Conservation (phyloP, 2,113 vertebrate genomes). For the Prunella fulvescens region DNA sequence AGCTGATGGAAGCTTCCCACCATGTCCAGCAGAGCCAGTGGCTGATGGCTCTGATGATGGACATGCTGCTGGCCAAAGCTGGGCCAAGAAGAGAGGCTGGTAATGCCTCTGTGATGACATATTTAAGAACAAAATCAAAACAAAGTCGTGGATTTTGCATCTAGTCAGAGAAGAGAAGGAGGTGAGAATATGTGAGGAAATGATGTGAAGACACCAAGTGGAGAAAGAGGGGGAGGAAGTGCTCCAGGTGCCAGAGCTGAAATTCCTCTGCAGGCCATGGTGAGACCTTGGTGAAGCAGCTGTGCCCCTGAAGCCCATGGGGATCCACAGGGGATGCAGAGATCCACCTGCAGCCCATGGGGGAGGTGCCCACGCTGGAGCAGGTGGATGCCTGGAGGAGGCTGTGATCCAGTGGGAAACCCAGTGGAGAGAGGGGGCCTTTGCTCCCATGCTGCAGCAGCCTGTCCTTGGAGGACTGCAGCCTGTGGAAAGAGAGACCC, state of each 20-base stretch:
- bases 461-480: background rate
- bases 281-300: background rate
- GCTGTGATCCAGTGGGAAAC: background rate
- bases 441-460: background rate
- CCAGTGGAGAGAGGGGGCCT: no score
- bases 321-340: background rate
- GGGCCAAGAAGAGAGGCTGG: no score
- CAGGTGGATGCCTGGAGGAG: background rate
- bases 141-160: background rate
- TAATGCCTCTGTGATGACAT: background rate
- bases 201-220: no score
- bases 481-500: accelerated
- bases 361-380: no score
- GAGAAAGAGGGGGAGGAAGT: no score
- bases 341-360: no score
- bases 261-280: background rate
- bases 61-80: background rate
- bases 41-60: background rate
- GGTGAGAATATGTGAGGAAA: background rate
- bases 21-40: no score
- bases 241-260: accelerated
- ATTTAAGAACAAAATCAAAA: background rate
- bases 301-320: background rate
- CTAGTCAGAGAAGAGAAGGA: background rate
- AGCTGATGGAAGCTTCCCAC: background rate